Evolutionary conservation across 2,888 invertebrate genomes (phyloP).

Genomic region (Leptodirus hochenwartii): DNA sequence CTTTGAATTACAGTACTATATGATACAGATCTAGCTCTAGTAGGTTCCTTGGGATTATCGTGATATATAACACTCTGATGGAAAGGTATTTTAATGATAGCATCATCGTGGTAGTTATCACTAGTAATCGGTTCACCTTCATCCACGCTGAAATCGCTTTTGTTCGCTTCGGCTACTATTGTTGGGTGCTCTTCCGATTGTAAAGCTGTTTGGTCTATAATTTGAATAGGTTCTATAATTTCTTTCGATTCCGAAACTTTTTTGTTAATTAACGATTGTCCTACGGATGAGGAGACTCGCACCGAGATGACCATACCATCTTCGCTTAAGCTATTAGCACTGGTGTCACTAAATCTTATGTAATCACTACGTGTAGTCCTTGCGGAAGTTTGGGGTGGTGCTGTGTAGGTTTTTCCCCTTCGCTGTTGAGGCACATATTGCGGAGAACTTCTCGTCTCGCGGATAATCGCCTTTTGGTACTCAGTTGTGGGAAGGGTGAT

Average conservation of each 20-base stretch:
- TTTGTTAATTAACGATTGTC: slow-evolving; percentile 17
- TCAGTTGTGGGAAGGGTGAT: not conserved
- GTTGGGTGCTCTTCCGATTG: slow-evolving; percentile 28
- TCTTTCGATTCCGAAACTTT: too few species aligned
- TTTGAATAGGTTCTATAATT: too few species aligned
- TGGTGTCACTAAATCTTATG: too few species aligned
- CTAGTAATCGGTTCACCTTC: slow-evolving; percentile 35
- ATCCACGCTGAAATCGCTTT: slow-evolving; percentile 38
- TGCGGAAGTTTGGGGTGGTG: too few species aligned
- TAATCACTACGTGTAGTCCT: too few species aligned
- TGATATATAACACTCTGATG: slow-evolving; percentile 30
- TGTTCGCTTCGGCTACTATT: slow-evolving; percentile 33
- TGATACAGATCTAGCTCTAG: slow-evolving; percentile 32
- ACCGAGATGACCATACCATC: slow-evolving; percentile 31
- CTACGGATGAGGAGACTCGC: slow-evolving; percentile 31
- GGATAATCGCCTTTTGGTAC: slow-evolving; percentile 6
- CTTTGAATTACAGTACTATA: slow-evolving; percentile 33
- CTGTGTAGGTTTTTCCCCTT: too few species aligned
- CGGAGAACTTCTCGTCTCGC: slow-evolving; percentile 10
- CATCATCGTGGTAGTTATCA: slow-evolving; percentile 18
- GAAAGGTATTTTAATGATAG: slow-evolving; percentile 23
- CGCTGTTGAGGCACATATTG: slow-evolving; percentile 6
- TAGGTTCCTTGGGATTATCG: slow-evolving; percentile 20
- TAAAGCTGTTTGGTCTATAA: too few species aligned
- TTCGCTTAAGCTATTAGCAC: slow-evolving; percentile 6